Percentiles rank a stretch among this genome's conserved stretches.
These are phyloP conservation scores for Epinephelus lanceolatus DNA, from an alignment of 2,113 vertebrate species.

Conservation along the genomic window DNA sequence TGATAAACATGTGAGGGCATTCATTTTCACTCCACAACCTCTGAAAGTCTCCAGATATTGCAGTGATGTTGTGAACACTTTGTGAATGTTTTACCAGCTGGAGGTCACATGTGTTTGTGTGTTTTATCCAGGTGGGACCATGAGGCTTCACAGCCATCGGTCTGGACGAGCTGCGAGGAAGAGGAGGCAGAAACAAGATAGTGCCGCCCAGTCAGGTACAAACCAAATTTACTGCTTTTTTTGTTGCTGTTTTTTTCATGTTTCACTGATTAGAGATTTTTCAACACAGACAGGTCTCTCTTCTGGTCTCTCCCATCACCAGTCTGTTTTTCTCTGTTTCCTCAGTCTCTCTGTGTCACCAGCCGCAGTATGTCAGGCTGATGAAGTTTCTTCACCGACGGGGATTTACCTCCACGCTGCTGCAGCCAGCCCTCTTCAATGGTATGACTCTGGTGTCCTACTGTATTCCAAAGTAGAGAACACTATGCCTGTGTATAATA, in stretches of 20 bases:
- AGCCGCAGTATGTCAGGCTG: conserved; percentile 86
- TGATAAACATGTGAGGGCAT: too few relatives aligned
- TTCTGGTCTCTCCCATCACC: not conserved
- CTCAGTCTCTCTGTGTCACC: conserved; percentile 87
- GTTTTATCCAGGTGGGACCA: conserved; percentile 4
- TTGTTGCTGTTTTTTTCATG: not conserved
- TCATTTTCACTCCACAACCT: not conserved
- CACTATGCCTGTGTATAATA: not conserved
- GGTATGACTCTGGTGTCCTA: conserved; percentile 79
- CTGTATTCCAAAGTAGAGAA: not conserved
- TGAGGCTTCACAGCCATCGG: conserved; percentile 40
- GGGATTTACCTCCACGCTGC: conserved; percentile 84
- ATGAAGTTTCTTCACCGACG: conserved; percentile 90
- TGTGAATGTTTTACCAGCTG: not conserved
- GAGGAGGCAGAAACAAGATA: conserved; percentile 63
- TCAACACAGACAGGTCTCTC: not conserved
- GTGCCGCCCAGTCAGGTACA: conserved; percentile 57
- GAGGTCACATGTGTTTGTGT: not conserved
- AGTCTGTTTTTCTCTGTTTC: not conserved
- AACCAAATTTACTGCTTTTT: not conserved
- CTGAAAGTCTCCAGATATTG: not conserved
- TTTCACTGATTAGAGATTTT: not conserved
- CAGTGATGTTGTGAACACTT: not conserved
- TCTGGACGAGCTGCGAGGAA: conserved; percentile 74
- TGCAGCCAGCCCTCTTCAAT: conserved; percentile 88